Evolutionary conservation across 2,797 vertebrate species (phyloP), one percentile per base, ranked within the genome.

Genomic region (Poeciliopsis turneri): DNA sequence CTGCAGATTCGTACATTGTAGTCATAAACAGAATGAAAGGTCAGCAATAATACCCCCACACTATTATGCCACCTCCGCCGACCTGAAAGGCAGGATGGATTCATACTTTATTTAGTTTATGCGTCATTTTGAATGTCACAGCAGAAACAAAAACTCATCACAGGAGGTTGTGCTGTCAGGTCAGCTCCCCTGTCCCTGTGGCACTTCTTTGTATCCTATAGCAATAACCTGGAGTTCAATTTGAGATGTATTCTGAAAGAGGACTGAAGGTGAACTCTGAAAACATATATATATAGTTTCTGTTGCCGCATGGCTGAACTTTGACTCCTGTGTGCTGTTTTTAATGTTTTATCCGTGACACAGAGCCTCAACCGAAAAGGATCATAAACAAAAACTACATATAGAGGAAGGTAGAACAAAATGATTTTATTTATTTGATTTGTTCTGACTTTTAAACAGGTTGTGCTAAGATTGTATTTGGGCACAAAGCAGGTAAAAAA

Each of bases 101-200:
- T n/a, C 25, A 45, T 70, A n/a, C 68, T 70, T 70, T n/a, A 70
- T 68, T 41, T 36, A 70, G 68, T 45, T 70, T 45, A 70, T 28
- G 68, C 41, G 41, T 45, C 25, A 45, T 70, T 70, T 70, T 70
- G 68, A 69, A 69, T 43, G 66, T 69, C 66, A 70, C 25, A 1
- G 25, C 41, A 16, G 12, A 70, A 45, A 70, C 25, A n/a, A 25
- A 69, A 30, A 70, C 41, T 45, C 68, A 45, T 45, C 12, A n/a
- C 41, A 70, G 12, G 2, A 45, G 39, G 68, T n/a, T 45, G 23
- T 23, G 25, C 41, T 15, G 41, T 45, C 11, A 28, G 66, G 41
- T 45, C 41, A 45, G 68, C 68, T 70, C 41, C 41, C 2, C 25
- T 45, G 36, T 25, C 64, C 36, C 64, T 41, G 39, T n/a, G 23